Base-by-base conservation (phyloP, 2,797 vertebrate species). In the Rhinoraja longicauda region DNA sequence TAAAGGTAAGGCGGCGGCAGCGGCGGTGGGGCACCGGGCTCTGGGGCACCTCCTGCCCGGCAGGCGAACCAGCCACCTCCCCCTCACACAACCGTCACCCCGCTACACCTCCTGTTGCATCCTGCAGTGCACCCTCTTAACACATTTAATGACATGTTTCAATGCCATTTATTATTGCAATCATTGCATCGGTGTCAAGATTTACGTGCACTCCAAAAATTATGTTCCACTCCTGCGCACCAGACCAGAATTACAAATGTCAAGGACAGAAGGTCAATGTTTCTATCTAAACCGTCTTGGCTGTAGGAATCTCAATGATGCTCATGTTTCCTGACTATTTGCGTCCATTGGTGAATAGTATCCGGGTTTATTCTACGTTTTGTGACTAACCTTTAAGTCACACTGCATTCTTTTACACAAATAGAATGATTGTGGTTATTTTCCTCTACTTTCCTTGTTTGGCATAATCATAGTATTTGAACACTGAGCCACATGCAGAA, bases 231-330 rank as follows among this genome's bases (percentile, higher is more conserved):
- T 67, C 29, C 59, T 67, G 59, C n/a, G 21, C 19, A 15, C 59
- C 62, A 21, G 57, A 88, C n/a, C 6, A 19, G 17, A 62, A 88
- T 67, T 45, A 24, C 36, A 88, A 67, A 88, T n/a, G n/a, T 64
- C 84, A 88, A 88, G 84, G 84, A 88, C 84, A 88, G 62, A n/a
- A 88, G 84, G 84, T 67, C 84, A 88, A 21, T 26, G 59, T 7
- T n/a, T 8, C 62, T 17, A 24, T 67, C 62, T 13, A 36, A 67
- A 36, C 84, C 64, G 62, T n/a, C 15, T 36, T 67, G n/a, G 8
- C 59, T 36, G 84, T 36, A 67, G 84, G 59, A 88, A 88, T 88
- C 62, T 62, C 59, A 67, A 17, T 17, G 62, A 88, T 67, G 62
- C 59, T 88, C 84, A 36, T 59, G 84, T 88, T 88, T 88, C 59